Evolutionary conservation across 2,113 vertebrate species (phyloP).

Genomic region (Salvator merianae): DNA sequence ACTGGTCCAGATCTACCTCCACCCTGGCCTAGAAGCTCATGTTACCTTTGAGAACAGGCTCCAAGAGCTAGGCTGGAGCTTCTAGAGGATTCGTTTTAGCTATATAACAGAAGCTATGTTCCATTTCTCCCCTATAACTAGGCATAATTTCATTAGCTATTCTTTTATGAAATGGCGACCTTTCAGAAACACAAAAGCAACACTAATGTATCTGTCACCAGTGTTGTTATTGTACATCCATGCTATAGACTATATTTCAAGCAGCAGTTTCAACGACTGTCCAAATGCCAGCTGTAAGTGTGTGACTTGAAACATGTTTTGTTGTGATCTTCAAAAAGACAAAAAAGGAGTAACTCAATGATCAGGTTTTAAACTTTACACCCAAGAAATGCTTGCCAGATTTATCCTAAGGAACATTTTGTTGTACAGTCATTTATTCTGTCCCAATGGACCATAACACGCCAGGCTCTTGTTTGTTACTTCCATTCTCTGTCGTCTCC

Average conservation of each 20-base stretch:
- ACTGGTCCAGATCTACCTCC: no score
- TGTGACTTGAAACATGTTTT: conserved; percentile 22
- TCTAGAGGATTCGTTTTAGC: no score
- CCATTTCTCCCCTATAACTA: conserved; percentile 45
- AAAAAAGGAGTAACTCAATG: neutral
- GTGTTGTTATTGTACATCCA: neutral
- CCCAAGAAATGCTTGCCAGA: conserved; percentile 10
- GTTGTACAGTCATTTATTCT: no score
- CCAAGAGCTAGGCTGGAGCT: no score
- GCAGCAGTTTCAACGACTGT: neutral
- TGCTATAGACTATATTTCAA: neutral
- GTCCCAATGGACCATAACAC: no score
- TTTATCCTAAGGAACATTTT: conserved; percentile 18
- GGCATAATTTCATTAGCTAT: conserved; percentile 41
- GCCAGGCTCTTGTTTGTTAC: no score
- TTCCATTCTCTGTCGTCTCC: no score
- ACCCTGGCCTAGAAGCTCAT: no score
- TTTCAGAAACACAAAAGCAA: conserved; percentile 19
- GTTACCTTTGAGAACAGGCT: no score
- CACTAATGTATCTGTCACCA: neutral
- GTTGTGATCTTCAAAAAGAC: conserved; percentile 26
- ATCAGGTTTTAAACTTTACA: conserved; percentile 19
- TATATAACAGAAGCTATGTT: conserved; percentile 34
- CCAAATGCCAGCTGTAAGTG: neutral
- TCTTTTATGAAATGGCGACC: conserved; percentile 38